Percentiles rank a stretch among this genome's conserved stretches.
Conservation (phyloP, 2,113 vertebrate species). For the Pseudorhombus dupliciocellatus region DNA sequence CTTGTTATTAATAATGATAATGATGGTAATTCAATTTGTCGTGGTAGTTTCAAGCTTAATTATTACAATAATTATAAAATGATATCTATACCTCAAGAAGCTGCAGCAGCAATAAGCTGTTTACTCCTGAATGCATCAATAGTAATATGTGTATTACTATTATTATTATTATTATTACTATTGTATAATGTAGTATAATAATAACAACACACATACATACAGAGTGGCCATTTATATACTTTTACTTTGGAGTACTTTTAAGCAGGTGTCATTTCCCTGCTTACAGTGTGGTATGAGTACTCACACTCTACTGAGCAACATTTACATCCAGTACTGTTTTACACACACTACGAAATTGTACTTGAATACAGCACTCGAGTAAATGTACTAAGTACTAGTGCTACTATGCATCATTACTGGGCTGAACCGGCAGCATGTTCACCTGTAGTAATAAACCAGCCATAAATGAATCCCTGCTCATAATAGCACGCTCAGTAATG, state of each 20-base stretch:
- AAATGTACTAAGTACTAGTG: not conserved
- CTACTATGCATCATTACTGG: not conserved
- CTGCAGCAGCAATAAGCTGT: not conserved
- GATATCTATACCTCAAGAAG: not conserved
- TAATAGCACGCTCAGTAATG: conserved; percentile 2
- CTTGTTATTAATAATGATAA: not conserved
- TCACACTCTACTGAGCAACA: not conserved
- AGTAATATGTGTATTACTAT: too few species aligned
- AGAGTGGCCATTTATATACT: not conserved
- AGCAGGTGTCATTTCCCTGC: not conserved
- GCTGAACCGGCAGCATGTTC: not conserved
- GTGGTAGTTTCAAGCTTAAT: not conserved
- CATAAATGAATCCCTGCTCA: not conserved
- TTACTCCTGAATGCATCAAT: too few species aligned
- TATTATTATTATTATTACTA: too few species aligned
- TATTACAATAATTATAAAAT: not conserved
- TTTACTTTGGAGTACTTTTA: not conserved
- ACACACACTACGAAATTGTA: not conserved
- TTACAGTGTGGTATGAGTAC: not conserved
- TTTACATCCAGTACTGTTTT: too few species aligned
- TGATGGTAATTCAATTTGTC: not conserved
- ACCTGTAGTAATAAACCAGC: not conserved
- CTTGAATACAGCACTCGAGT: not conserved
- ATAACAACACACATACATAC: not conserved
- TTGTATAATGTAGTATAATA: too few species aligned